Percentiles rank a stretch among this genome's conserved stretches.
Conservation (phyloP, 1,140 invertebrate species). For the Heliconius hermathena region DNA sequence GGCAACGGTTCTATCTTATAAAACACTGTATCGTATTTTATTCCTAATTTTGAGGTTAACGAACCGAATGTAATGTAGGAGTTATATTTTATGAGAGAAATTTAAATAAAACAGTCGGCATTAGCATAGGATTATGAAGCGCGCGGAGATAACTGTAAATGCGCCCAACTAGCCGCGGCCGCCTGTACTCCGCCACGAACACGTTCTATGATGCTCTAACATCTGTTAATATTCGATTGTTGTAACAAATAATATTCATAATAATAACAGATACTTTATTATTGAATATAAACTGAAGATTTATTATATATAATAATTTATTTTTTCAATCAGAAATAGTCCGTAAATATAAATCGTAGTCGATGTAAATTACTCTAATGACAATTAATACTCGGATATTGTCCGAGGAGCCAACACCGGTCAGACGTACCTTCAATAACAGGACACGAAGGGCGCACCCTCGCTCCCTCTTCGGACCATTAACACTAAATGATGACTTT, state of each 20-base stretch:
- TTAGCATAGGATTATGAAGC: conserved; percentile 43
- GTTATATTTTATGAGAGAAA: conserved; percentile 42
- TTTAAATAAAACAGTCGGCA: conserved; percentile 44
- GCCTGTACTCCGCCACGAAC: neutral
- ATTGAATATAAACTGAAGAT: no score
- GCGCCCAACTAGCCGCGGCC: neutral
- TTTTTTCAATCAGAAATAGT: no score
- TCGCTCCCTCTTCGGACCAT: neutral
- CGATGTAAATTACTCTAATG: no score
- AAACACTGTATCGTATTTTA: conserved; percentile 23
- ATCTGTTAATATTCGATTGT: no score
- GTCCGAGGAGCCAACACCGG: no score
- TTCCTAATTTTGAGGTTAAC: conserved; percentile 35
- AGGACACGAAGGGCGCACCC: neutral
- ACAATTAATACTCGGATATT: no score
- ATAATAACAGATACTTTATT: no score
- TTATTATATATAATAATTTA: no score
- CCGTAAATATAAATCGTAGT: no score
- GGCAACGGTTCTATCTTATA: conserved; percentile 16
- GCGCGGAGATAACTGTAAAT: conserved; percentile 36
- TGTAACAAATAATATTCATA: no score
- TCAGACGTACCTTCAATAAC: neutral
- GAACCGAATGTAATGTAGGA: conserved; percentile 39
- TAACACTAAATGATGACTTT: neutral
- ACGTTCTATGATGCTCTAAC: neutral